Base-by-base conservation (phyloP, 2,797 vertebrate species). In the Myotis findleyi region DNA sequence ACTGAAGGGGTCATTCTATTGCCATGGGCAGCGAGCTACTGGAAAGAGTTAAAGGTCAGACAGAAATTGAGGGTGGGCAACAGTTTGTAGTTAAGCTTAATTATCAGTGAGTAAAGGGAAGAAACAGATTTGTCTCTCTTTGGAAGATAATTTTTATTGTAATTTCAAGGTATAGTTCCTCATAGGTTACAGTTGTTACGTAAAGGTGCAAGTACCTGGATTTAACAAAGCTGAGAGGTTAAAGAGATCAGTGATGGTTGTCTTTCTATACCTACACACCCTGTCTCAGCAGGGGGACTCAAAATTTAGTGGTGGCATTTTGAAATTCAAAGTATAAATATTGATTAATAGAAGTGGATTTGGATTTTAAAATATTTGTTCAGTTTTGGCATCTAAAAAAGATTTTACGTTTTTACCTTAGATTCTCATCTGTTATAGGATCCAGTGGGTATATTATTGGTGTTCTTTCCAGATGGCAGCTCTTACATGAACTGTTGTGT, bases 291-390 rank as follows among this genome's bases (percentile, higher is more conserved):
- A 80, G 0, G 49, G 33, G 33, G 21, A 95, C 12, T 94, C 71
- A 94, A 59, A 83, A 81, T 87, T 71, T 83, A 88, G 10, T 36
- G 51, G 12, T 90, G 57, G 6, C 11, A 64, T 94, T 93, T 96
- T 87, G 55, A 93, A 95, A 85, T 72, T 79, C 68, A 86, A 27
- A 82, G 7, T 47, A 3, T 47, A 79, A 77, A 71, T 93, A 77
- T 3, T 92, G 36, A 83, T 51, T 57, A 76, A 44, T 87, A 91
- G 44, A 79, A 91, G 11, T 86, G 69, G 49, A 69, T 71, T 79
- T 89, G 47, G 30, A 84, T 89, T 96, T 90, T n/a, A 41, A 87
- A 82, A 30, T 80, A 68, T 80, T 76, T 95, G 30, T 90, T 89
- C 30, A 83, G 2, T 87, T 87, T 77, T 95, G 88, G 59, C 49